Evolutionary conservation across 2,888 invertebrate species (phyloP).

Genomic region (Chrysolina haemoptera): DNA sequence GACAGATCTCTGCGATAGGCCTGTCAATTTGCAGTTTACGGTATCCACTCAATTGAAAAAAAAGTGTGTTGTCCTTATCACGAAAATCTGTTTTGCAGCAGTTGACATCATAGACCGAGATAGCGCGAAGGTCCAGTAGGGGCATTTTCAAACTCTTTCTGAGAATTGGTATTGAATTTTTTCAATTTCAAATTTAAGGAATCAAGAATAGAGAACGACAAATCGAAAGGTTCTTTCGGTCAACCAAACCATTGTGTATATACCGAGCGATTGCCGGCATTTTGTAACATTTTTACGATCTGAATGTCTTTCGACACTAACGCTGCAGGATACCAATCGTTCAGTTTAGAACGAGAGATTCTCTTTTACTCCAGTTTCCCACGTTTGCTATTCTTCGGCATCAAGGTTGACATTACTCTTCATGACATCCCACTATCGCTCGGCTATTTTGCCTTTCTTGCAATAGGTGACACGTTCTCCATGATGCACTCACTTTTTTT

Average conservation of each 20-base stretch:
- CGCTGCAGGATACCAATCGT: conserved; percentile 41
- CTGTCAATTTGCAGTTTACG: too few relatives aligned
- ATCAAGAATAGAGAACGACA: too few relatives aligned
- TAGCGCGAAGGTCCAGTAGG: too few relatives aligned
- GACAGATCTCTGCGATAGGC: too few relatives aligned
- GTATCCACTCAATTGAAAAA: too few relatives aligned
- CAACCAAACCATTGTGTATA: not conserved
- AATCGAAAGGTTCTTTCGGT: not conserved
- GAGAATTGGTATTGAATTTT: too few relatives aligned
- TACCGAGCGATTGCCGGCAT: conserved; percentile 25
- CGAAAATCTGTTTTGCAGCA: too few relatives aligned
- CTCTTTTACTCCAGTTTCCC: conserved; percentile 52
- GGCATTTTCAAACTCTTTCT: too few relatives aligned
- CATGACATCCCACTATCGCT: conserved; percentile 45
- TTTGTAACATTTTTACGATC: conserved; percentile 39
- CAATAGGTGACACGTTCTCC: conserved; percentile 34
- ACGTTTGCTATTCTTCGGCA: conserved; percentile 51
- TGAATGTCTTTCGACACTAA: conserved; percentile 42
- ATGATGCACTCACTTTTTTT: conserved; percentile 25
- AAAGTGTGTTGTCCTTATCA: too few relatives aligned
- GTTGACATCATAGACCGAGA: too few relatives aligned
- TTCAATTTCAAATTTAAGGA: too few relatives aligned
- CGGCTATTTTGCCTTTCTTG: conserved; percentile 36
- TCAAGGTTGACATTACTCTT: conserved; percentile 50
- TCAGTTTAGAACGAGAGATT: conserved; percentile 47